Evolutionary conservation across 2,888 invertebrate genomes (phyloP).

Genomic region (Notodonta ziczac): DNA sequence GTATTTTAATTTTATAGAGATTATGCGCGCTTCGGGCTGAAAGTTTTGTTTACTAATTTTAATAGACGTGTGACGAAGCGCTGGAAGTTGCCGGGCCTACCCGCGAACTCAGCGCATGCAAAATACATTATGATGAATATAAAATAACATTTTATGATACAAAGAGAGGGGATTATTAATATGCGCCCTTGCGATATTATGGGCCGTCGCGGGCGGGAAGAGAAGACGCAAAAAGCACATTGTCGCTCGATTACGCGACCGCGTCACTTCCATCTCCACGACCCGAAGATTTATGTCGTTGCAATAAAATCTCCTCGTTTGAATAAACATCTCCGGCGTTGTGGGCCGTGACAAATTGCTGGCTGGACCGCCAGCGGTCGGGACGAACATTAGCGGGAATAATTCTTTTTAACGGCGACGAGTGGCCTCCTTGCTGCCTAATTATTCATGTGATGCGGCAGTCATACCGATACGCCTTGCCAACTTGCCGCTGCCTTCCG

Average conservation of each 20-base stretch:
- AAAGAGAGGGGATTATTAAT: constrained; percentile 42
- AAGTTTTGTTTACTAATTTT: constrained; percentile 44
- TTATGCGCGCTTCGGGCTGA: constrained; percentile 46
- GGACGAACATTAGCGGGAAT: constrained; percentile 74
- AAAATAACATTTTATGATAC: constrained; percentile 38
- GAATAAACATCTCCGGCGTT: constrained; percentile 76
- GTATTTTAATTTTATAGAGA: constrained; percentile 61
- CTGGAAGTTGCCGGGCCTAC: neutral
- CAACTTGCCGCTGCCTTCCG: constrained; percentile 21
- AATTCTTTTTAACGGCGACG: constrained; percentile 72
- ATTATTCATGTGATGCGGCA: constrained; percentile 66
- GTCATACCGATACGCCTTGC: constrained; percentile 27
- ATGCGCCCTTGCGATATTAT: constrained; percentile 36
- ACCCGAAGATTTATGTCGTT: constrained; percentile 75
- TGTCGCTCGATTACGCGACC: constrained; percentile 67
- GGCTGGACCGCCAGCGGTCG: constrained; percentile 69
- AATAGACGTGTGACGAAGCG: constrained; percentile 27
- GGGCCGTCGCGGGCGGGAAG: constrained; percentile 24
- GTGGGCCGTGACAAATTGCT: constrained; percentile 77
- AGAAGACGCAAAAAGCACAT: constrained; percentile 50
- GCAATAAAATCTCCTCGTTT: constrained; percentile 81
- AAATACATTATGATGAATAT: constrained; percentile 8
- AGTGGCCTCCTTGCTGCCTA: constrained; percentile 61
- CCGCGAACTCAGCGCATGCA: constrained; percentile 2
- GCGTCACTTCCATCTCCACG: constrained; percentile 71